Evolutionary conservation across 2,797 vertebrate species (phyloP).

Genomic region (Sebastes itinus): DNA sequence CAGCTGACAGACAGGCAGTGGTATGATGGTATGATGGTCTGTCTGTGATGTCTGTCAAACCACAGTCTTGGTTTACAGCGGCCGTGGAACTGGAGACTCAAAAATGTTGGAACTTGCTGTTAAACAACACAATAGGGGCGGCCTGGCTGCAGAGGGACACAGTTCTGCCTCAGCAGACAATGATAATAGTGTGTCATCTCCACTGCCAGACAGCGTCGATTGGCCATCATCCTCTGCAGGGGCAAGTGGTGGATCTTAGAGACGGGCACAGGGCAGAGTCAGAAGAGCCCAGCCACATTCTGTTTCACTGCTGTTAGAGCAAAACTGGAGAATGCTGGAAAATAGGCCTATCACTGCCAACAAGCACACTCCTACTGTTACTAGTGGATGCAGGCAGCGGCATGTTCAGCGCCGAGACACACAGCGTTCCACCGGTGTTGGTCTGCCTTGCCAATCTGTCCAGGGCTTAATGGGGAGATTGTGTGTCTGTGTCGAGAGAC

Average conservation of each 20-base stretch:
- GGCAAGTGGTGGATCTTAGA: slow-evolving; percentile 46
- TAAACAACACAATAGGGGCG: slow-evolving; percentile 1
- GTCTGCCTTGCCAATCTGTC: slow-evolving; percentile 24
- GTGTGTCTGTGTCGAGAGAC: slow-evolving; percentile 1
- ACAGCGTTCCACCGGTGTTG: slow-evolving; percentile 7
- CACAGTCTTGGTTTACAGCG: not conserved
- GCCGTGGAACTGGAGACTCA: not conserved
- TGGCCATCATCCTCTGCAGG: slow-evolving; percentile 24
- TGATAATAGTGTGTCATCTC: slow-evolving; percentile 28
- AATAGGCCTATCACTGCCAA: slow-evolving; percentile 41
- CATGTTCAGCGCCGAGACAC: not conserved
- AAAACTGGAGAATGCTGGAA: slow-evolving; percentile 34
- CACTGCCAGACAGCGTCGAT: slow-evolving; percentile 11
- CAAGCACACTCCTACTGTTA: slow-evolving; percentile 27
- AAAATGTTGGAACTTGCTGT: slow-evolving; percentile 19
- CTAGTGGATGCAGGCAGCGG: slow-evolving; percentile 12
- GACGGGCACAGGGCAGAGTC: slow-evolving; percentile 17
- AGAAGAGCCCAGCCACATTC: slow-evolving; percentile 27
- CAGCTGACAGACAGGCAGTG: not conserved
- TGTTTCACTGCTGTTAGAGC: slow-evolving; percentile 43
- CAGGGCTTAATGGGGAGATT: not conserved
- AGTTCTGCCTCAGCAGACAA: slow-evolving; percentile 16
- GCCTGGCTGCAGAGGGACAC: not conserved
- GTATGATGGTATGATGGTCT: not conserved
- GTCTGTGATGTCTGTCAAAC: not conserved